Conservation (phyloP, 92 coral and sea anemone species). For the Palythoa grandiflora region DNA sequence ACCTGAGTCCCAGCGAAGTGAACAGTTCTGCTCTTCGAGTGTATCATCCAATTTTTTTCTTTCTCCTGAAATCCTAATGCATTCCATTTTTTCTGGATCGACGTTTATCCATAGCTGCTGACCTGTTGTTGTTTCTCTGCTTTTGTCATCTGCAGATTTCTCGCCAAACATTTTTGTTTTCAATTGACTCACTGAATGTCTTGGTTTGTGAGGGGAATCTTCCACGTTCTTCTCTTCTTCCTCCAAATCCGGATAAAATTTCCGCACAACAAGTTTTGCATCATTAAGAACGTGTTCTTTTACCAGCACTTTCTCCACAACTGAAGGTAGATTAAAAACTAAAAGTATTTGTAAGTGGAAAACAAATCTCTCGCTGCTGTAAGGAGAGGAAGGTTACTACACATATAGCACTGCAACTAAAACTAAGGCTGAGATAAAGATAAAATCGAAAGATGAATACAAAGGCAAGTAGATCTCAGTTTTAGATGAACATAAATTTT, state of each 20-base stretch:
- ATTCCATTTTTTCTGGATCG: conserved; percentile 77
- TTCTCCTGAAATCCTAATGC: conserved; percentile 42
- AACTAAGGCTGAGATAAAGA: background rate
- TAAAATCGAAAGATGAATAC: background rate
- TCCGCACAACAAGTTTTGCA: conserved; percentile 49
- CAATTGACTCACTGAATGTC: background rate
- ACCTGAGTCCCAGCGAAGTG: conserved; percentile 52
- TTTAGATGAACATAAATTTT: background rate
- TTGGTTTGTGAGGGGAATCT: background rate
- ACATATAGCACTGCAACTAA: background rate
- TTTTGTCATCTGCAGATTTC: background rate
- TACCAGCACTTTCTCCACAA: conserved; percentile 48
- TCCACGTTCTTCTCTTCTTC: conserved; percentile 28
- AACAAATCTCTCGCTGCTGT: background rate
- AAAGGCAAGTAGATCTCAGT: no score
- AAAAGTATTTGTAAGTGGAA: background rate
- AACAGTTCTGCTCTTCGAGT: conserved; percentile 46
- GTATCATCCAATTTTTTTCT: conserved; percentile 47
- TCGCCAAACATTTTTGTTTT: background rate
- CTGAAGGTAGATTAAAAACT: background rate
- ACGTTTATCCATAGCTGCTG: conserved; percentile 66
- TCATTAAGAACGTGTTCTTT: conserved; percentile 46
- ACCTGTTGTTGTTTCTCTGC: conserved; percentile 23
- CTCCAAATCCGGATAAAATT: conserved; percentile 60
- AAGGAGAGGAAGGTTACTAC: background rate